phyloP scores from a whole-genome alignment of 2,888 invertebrate species.

The Standfussiana lucernea region DNA sequence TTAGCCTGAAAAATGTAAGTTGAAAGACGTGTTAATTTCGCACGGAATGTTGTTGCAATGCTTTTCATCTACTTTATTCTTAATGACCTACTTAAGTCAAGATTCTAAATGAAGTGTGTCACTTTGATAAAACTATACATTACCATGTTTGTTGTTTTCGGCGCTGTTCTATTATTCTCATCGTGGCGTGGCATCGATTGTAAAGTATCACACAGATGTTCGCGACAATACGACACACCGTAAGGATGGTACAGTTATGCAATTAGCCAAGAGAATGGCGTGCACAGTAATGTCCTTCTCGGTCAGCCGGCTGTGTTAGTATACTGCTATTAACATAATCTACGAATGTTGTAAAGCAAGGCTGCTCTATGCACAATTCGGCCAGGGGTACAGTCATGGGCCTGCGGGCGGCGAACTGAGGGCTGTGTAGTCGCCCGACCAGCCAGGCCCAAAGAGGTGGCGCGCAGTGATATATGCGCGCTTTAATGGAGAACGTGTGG shows the following conservation, averaged over 20 bases:
- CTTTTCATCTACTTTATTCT: constrained; percentile 44
- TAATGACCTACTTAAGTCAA: constrained; percentile 58
- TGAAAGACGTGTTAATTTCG: constrained; percentile 71
- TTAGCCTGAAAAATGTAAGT: constrained; percentile 68
- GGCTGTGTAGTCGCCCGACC: no score
- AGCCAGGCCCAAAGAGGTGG: no score
- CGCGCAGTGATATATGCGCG: no score
- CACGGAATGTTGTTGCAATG: constrained; percentile 50
- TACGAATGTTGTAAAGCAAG: constrained; percentile 69
- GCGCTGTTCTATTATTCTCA: constrained; percentile 57
- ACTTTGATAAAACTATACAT: constrained; percentile 36
- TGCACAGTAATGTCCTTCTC: constrained; percentile 76
- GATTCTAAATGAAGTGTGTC: constrained; percentile 43
- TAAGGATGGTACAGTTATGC: constrained; percentile 79
- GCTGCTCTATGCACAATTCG: constrained; percentile 69
- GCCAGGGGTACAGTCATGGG: constrained; percentile 73
- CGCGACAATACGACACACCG: constrained; percentile 60
- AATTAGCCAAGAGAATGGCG: constrained; percentile 80
- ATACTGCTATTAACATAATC: constrained; percentile 69
- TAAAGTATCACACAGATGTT: constrained; percentile 68
- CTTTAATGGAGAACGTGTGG: no score
- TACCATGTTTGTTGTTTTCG: constrained; percentile 30
- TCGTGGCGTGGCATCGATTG: constrained; percentile 48
- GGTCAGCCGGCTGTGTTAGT: constrained; percentile 74
- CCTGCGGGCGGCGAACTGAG: no score